These are phyloP conservation scores for Muntiacus reevesi DNA, from an alignment of 2,113 vertebrate genomes.

Conservation along the genomic window DNA sequence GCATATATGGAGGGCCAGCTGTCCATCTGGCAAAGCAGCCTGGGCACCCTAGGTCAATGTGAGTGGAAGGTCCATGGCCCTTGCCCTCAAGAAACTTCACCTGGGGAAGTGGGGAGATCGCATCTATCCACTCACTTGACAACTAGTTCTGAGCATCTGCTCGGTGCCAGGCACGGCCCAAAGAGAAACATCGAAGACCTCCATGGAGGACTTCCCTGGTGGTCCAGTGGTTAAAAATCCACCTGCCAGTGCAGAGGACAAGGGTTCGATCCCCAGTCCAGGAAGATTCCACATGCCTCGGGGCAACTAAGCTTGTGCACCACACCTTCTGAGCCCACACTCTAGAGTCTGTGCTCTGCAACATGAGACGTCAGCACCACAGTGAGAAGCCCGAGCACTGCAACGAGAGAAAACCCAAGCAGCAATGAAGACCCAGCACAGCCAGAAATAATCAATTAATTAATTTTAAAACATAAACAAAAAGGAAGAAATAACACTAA, in stretches of 20 bases:
- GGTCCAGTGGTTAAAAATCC: neutral
- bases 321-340: neutral
- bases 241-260: neutral
- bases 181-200: neutral
- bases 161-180: neutral
- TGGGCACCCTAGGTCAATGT: rapidly evolving
- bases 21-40: neutral
- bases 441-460: neutral
- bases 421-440: neutral
- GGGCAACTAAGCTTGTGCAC: neutral
- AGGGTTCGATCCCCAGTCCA: neutral
- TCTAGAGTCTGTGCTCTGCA: neutral
- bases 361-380: neutral
- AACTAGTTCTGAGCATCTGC: neutral
- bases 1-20: neutral
- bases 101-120: neutral
- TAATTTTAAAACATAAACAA: neutral
- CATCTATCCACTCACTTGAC: neutral
- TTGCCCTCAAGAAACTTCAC: neutral
- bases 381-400: neutral
- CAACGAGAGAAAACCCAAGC: neutral
- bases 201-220: neutral
- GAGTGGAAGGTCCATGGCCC: rapidly evolving
- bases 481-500: neutral
- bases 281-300: neutral